Evolutionary conservation across 2,888 invertebrate genomes (phyloP).

Genomic region (Neoscelio sp.): DNA sequence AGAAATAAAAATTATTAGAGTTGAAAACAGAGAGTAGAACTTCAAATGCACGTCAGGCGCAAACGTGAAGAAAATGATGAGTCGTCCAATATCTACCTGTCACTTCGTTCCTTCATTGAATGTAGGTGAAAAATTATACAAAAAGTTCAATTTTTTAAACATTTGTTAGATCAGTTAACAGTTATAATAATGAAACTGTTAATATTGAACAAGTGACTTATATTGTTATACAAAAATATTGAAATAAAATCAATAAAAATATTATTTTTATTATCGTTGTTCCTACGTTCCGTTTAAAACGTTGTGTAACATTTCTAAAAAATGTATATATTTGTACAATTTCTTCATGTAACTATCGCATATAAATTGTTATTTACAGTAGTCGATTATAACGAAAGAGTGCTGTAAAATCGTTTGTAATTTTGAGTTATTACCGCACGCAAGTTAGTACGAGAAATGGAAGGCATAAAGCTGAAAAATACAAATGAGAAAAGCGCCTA

Average conservation of each 20-base stretch:
- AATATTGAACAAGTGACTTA: too few relatives aligned
- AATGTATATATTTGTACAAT: too few relatives aligned
- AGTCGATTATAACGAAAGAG: neutral
- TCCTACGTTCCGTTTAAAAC: too few relatives aligned
- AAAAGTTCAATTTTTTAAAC: conserved; percentile 19
- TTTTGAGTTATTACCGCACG: neutral
- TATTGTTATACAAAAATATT: too few relatives aligned
- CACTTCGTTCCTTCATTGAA: conserved; percentile 34
- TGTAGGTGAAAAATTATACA: conserved; percentile 36
- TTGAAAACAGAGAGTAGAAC: neutral
- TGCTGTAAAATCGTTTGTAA: conserved; percentile 3
- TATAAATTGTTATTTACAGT: too few relatives aligned
- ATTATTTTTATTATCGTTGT: too few relatives aligned
- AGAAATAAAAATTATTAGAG: conserved; percentile 42
- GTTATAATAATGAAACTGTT: too few relatives aligned
- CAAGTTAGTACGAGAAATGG: conserved; percentile 9
- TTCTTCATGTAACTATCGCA: too few relatives aligned
- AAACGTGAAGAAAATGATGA: conserved; percentile 51
- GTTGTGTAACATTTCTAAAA: too few relatives aligned
- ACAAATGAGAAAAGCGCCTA: conserved; percentile 16
- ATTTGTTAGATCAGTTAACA: too few relatives aligned
- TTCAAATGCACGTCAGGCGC: conserved; percentile 35
- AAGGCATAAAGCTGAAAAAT: conserved; percentile 7
- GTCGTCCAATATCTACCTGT: conserved; percentile 52
- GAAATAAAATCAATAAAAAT: too few relatives aligned